Evolutionary conservation across 2,888 invertebrate genomes (phyloP).

Genomic region (Drosophila atripex): DNA sequence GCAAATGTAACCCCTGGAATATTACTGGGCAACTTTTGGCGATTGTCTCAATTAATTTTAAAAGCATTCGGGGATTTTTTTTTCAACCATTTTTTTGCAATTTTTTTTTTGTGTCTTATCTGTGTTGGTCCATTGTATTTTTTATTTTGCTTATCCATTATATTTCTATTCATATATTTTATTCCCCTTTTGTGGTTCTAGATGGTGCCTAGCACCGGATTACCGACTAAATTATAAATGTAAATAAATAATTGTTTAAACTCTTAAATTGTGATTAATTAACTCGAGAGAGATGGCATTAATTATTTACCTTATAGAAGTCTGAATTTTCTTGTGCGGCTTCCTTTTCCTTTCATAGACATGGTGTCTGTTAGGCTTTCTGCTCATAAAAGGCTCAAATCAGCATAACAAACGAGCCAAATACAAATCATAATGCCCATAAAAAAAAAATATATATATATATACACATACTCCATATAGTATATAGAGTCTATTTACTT

Average conservation of each 20-base stretch:
- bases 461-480: constrained; percentile 11
- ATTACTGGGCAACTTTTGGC: neutral
- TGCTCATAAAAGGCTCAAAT: constrained; percentile 62
- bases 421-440: constrained; percentile 57
- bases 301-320: neutral
- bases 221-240: constrained; percentile 25
- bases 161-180: constrained; percentile 22
- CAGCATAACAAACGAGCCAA: constrained; percentile 69
- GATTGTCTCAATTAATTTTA: constrained; percentile 29
- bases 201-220: constrained; percentile 35
- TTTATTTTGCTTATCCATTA: constrained; percentile 17
- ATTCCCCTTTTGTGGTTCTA: constrained; percentile 13
- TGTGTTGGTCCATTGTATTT: constrained; percentile 19
- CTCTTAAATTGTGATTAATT: constrained; percentile 19
- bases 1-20: constrained; percentile 5
- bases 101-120: neutral
- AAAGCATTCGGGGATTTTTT: constrained; percentile 14
- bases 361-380: neutral
- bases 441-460: constrained; percentile 28
- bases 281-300: neutral
- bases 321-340: constrained; percentile 18
- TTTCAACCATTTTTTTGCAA: constrained; percentile 1
- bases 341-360: constrained; percentile 36
- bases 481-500: constrained; percentile 7
- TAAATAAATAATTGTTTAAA: constrained; percentile 10